A percentile compares a stretch with the other conserved stretches of the same genome.
Conservation (phyloP, 2,797 vertebrate species). For the Chrosomus eos region DNA sequence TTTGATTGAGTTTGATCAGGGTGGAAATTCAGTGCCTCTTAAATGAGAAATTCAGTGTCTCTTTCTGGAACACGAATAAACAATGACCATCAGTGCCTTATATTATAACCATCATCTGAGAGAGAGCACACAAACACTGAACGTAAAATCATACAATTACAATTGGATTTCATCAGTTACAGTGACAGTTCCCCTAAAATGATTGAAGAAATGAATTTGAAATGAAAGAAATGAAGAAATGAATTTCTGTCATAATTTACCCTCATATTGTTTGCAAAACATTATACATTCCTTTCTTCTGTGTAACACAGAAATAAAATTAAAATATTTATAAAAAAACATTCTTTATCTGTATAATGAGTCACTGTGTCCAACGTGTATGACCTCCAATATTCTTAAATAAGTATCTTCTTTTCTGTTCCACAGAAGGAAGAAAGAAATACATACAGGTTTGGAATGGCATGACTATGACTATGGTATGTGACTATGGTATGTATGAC, state of each 20-base stretch:
- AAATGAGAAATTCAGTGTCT: background rate
- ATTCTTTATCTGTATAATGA: background rate
- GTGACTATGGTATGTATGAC: no score
- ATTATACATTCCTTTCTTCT: background rate
- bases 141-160: background rate
- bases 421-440: no score
- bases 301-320: background rate
- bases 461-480: no score
- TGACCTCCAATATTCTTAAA: background rate
- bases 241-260: background rate
- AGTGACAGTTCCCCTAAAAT: background rate
- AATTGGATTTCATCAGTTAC: background rate
- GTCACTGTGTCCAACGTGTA: background rate
- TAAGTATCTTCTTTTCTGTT: background rate
- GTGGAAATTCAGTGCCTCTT: constrained; percentile 32
- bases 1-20: constrained; percentile 46
- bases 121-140: background rate
- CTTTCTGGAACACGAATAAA: background rate
- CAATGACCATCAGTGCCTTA: background rate
- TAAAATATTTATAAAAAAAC: no score
- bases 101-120: no score
- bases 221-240: no score
- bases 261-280: background rate
- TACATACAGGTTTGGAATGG: no score
- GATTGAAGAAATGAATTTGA: no score